Evolutionary conservation across 2,797 vertebrate species (phyloP).

Genomic region (Paramormyrops hopkinsi): DNA sequence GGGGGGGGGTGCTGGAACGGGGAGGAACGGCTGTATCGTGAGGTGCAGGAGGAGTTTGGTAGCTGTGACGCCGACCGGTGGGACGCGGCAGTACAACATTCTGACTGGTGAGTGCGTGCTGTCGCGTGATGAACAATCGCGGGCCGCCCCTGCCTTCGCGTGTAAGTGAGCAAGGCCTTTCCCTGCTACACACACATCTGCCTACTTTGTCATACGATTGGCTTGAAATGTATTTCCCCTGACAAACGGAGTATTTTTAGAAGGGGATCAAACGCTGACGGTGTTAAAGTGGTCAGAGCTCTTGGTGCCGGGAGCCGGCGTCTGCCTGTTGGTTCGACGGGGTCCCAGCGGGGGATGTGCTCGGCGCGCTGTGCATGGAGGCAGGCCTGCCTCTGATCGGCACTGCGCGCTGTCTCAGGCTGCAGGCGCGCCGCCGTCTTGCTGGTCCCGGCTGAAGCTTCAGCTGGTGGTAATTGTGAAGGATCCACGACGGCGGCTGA

Average conservation of each 20-base stretch:
- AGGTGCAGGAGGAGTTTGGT: not conserved
- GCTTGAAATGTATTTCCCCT: slow-evolving; percentile 1
- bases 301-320: not conserved
- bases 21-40: not conserved
- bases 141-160: not conserved
- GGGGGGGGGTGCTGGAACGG: not conserved
- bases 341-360: not conserved
- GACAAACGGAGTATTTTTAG: not conserved
- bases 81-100: not conserved
- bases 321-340: not conserved
- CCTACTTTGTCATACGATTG: not conserved
- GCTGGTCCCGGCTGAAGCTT: not conserved
- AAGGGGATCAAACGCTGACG: not conserved
- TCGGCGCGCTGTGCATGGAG: not conserved
- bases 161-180: not conserved
- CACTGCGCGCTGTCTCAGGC: not conserved
- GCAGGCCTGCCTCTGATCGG: not conserved
- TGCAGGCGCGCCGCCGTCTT: not conserved
- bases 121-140: not conserved
- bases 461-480: not conserved
- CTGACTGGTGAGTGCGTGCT: not conserved
- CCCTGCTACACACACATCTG: not conserved
- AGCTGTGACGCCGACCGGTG: not conserved
- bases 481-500: not conserved
- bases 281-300: not conserved